Conservation (phyloP, 2,797 vertebrate genomes). For the Numenius phaeopus region DNA sequence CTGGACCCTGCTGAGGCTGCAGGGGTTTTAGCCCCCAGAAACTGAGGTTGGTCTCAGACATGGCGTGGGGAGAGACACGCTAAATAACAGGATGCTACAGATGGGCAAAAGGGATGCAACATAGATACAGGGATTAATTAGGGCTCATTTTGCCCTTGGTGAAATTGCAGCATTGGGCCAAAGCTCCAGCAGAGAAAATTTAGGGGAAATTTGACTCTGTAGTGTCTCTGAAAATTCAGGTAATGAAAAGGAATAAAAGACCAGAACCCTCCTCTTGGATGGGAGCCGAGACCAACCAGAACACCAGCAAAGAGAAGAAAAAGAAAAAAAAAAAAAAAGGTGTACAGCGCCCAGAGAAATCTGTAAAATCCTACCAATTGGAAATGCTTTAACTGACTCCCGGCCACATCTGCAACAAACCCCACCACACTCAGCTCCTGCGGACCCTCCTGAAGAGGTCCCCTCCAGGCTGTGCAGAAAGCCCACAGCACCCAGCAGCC, state of each 20-base stretch:
- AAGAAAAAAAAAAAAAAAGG: background rate
- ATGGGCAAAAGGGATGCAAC: background rate
- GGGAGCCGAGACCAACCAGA: background rate
- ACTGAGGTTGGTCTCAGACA: background rate
- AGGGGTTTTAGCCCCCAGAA: background rate
- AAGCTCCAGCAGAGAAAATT: slow-evolving; percentile 26
- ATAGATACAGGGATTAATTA: background rate
- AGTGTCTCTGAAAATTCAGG: background rate
- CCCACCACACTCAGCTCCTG: rapidly evolving
- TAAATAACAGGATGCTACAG: background rate
- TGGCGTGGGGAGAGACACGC: rapidly evolving
- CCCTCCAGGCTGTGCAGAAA: background rate
- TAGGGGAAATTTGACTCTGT: background rate
- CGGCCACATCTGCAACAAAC: background rate
- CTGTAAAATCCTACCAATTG: background rate
- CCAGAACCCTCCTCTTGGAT: background rate
- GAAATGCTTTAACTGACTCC: background rate
- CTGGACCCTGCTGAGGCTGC: background rate
- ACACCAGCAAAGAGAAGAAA: background rate
- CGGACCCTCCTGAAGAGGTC: background rate
- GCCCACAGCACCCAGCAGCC: background rate
- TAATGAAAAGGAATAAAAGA: background rate
- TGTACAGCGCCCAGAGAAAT: background rate
- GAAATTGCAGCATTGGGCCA: background rate
- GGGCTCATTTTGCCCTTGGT: background rate